These are phyloP conservation scores for Clarias laeviceps DNA, from an alignment of 2,797 vertebrate species.

Conservation along the genomic window DNA sequence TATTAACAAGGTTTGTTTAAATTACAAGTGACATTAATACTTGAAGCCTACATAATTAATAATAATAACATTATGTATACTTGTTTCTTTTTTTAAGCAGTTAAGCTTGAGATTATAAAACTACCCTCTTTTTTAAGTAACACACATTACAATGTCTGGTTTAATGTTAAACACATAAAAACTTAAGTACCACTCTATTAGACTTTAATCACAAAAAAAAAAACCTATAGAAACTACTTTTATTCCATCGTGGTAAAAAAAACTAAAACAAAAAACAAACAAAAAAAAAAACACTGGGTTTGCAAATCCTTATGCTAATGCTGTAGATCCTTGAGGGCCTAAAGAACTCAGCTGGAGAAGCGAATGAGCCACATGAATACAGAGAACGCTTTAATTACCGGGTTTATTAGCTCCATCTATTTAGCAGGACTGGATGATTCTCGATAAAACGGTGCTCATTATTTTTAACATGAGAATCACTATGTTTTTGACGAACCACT, in stretches of 20 bases:
- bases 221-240: neutral
- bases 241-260: neutral
- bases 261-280: neutral
- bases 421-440: neutral
- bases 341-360: neutral
- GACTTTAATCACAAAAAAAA: neutral
- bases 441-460: neutral
- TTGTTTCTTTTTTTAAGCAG: neutral
- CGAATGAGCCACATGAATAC: neutral
- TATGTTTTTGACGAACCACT: neutral
- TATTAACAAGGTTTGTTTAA: neutral
- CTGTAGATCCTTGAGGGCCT: neutral
- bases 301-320: neutral
- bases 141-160: neutral
- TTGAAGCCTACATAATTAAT: neutral
- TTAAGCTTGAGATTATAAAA: neutral
- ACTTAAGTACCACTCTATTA: conserved; percentile 8
- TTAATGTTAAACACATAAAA: conserved; percentile 10
- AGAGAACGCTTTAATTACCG: neutral
- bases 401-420: conserved; percentile 1
- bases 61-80: neutral
- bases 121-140: neutral
- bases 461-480: neutral
- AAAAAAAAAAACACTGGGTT: neutral
- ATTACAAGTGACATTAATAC: neutral